Percentiles rank a stretch among this genome's conserved stretches.
phyloP scores from a whole-genome alignment of 1,140 invertebrate genomes.

The Lanistes nyassanus region DNA sequence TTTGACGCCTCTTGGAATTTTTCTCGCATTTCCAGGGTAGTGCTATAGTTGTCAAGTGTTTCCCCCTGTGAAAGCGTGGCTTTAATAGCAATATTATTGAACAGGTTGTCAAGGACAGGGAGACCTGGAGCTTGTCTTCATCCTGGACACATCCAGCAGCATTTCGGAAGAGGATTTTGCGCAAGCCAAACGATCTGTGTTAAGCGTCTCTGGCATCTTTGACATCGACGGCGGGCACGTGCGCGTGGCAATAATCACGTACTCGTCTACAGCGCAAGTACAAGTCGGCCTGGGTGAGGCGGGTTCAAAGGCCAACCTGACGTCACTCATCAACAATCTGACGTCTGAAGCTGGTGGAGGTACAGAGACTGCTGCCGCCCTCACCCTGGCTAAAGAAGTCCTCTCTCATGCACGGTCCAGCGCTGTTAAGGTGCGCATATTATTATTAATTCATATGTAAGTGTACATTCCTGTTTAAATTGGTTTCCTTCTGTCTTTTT shows the following conservation, averaged over 20 bases:
- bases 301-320: not conserved
- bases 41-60: no score
- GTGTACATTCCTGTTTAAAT: no score
- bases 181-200: not conserved
- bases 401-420: not conserved
- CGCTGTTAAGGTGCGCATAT: slow-evolving; percentile 2
- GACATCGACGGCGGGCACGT: not conserved
- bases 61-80: no score
- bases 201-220: not conserved
- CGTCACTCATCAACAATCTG: not conserved
- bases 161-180: slow-evolving; percentile 3
- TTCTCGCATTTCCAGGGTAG: no score
- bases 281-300: not conserved
- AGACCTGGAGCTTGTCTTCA: slow-evolving; percentile 1
- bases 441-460: no score
- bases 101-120: slow-evolving; percentile 9
- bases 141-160: slow-evolving; percentile 17
- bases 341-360: not conserved
- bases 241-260: slow-evolving; percentile 1
- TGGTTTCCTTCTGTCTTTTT: no score
- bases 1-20: no score
- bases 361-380: slow-evolving; percentile 6
- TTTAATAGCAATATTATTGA: no score
- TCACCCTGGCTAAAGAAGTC: not conserved
- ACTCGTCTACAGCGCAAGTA: not conserved